Evolutionary conservation across 2,888 invertebrate species (phyloP), one percentile per base, ranked within the genome.

Genomic region (Drosophila lutescens): DNA sequence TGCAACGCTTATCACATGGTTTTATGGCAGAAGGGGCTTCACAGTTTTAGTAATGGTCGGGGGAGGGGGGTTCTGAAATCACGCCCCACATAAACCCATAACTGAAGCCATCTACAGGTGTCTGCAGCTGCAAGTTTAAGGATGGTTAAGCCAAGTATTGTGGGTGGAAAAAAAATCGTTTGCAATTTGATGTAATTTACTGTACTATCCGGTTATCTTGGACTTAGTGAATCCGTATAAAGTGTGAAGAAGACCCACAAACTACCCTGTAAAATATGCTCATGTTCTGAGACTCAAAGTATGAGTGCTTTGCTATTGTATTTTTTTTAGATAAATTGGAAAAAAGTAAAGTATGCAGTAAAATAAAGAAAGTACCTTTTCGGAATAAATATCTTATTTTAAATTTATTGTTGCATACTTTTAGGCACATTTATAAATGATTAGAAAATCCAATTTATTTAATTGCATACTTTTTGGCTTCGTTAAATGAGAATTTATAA

Each of bases 41-140:
- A 54, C 69, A 83, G 53, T 72, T 81, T 32, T 61, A 69, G 76
- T 80, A 73, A 74, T 60, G 73, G 63, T 58, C 50, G 80, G 2
- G 59, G 63, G 47, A 6, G 26, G 5, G 26, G 26, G 20, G 20
- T n/a, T 3, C 62, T 41, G 66, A 74, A 87, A 82, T 85, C 87
- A 85, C 81, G 83, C 74, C 74, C 74, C 74, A 56, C 69, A 60
- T 46, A 47, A 59, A 38, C 55, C 49, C 15, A 60, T 53, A 60
- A 61, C 44, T 17, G 47, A 49, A 49, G 47, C 17, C 46, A 38
- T 72, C 58, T 26, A 69, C 66, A 69, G 70, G 70, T 67, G 66
- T 67, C 32, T 49, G 69, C 32, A 44, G 55, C 20, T 32, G 32
- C 7, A 17, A 12, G 4, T 12, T 49, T 10, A 30, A 36, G 36